Percentiles rank a stretch among this genome's conserved stretches.
Evolutionary conservation across 2,888 invertebrate genomes (phyloP).

Genomic region (Nomada ruficornis): DNA sequence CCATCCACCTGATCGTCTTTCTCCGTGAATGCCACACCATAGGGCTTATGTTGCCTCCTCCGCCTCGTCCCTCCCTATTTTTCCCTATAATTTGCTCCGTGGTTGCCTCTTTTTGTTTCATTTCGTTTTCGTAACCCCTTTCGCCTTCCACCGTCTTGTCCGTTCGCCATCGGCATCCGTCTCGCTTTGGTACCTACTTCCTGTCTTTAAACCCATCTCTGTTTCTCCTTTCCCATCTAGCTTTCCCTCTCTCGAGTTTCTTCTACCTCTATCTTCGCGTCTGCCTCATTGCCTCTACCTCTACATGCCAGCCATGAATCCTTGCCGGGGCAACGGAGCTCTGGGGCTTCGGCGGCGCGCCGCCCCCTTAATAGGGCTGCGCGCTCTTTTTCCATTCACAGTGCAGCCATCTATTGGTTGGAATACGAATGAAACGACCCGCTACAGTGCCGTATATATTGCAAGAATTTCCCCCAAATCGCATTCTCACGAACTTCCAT

Average conservation of each 20-base stretch:
- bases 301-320: slow-evolving; percentile 83
- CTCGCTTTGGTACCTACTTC: slow-evolving; percentile 40
- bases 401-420: slow-evolving; percentile 80
- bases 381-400: slow-evolving; percentile 81
- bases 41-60: slow-evolving; percentile 59
- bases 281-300: slow-evolving; percentile 54
- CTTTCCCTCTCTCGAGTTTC: slow-evolving; percentile 46
- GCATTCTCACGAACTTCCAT: too few species aligned
- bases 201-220: slow-evolving; percentile 8
- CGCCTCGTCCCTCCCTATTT: slow-evolving; percentile 74
- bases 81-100: slow-evolving; percentile 81
- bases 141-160: slow-evolving; percentile 34
- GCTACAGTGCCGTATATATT: slow-evolving; percentile 49
- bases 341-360: slow-evolving; percentile 71
- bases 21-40: slow-evolving; percentile 60
- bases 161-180: slow-evolving; percentile 25
- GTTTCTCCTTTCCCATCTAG: slow-evolving; percentile 46
- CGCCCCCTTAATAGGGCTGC: slow-evolving; percentile 85
- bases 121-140: slow-evolving; percentile 73
- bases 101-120: slow-evolving; percentile 73
- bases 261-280: slow-evolving; percentile 48
- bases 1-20: slow-evolving; percentile 66
- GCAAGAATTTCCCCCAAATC: slow-evolving; percentile 21
- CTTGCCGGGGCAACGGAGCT: slow-evolving; percentile 78
- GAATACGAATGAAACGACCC: slow-evolving; percentile 57